Evolutionary conservation across 2,797 vertebrate species (phyloP).

Genomic region (Hozukius guyotensis): DNA sequence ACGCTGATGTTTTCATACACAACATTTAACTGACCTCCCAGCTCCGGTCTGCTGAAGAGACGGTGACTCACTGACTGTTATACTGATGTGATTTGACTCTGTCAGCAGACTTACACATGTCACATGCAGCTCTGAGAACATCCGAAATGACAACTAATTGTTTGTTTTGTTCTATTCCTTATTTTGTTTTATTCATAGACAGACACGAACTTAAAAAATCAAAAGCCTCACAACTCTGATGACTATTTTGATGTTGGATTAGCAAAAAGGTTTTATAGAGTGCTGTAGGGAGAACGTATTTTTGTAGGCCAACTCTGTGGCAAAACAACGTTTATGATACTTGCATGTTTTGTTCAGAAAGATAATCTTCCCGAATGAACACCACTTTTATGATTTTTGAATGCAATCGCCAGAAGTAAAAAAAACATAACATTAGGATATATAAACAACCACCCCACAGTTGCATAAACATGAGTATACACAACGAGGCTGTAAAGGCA

Average conservation of each 20-base stretch:
- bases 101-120: not conserved
- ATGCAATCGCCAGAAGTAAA: too few species aligned
- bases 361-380: too few species aligned
- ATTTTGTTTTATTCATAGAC: not conserved
- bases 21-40: slow-evolving; percentile 28
- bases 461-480: too few species aligned
- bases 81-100: slow-evolving; percentile 7
- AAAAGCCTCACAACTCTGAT: not conserved
- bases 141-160: not conserved
- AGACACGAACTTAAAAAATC: not conserved
- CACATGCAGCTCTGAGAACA: not conserved
- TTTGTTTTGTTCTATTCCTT: not conserved
- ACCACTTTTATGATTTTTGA: too few species aligned
- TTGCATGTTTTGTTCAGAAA: too few species aligned
- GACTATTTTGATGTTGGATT: not conserved
- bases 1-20: slow-evolving; percentile 46
- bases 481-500: too few species aligned
- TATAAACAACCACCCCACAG: too few species aligned
- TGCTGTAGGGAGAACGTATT: too few species aligned
- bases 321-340: too few species aligned
- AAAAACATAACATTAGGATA: too few species aligned
- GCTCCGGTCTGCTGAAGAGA: slow-evolving; percentile 16
- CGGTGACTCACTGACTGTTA: slow-evolving; percentile 20
- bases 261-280: not conserved
- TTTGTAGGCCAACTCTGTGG: too few species aligned